phyloP scores from a whole-genome alignment of 2,888 invertebrate genomes.

The Diaperis boleti region DNA sequence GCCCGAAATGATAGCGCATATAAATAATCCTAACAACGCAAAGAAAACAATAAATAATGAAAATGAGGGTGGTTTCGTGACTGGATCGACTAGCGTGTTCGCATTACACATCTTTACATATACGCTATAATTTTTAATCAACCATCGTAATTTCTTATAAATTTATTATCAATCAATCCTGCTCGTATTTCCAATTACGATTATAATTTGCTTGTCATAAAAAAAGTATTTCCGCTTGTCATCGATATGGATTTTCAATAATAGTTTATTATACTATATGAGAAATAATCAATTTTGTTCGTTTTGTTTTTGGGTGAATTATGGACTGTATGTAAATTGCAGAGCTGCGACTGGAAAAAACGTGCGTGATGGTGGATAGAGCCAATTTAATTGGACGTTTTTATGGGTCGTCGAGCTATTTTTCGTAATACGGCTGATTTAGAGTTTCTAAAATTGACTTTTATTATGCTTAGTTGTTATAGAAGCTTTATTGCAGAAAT shows the following conservation, averaged over 20 bases:
- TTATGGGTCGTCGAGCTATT: constrained; percentile 25
- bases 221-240: constrained; percentile 20
- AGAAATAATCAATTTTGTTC: constrained; percentile 21
- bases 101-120: constrained; percentile 50
- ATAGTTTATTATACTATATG: constrained; percentile 16
- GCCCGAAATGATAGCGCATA: constrained; percentile 49
- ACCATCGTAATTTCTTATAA: constrained; percentile 46
- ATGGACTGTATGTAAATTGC: constrained; percentile 14
- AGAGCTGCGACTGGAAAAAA: constrained; percentile 11
- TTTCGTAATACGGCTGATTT: constrained; percentile 13
- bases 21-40: constrained; percentile 53
- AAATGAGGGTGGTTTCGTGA: constrained; percentile 57
- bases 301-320: constrained; percentile 21
- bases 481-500: too few species aligned
- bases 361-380: constrained; percentile 22
- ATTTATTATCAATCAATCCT: constrained; percentile 38
- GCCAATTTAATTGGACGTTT: constrained; percentile 24
- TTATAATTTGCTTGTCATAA: constrained; percentile 24
- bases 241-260: constrained; percentile 29
- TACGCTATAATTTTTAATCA: constrained; percentile 53
- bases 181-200: constrained; percentile 32
- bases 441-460: background rate
- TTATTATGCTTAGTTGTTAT: too few species aligned
- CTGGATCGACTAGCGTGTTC: constrained; percentile 58
- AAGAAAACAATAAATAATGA: constrained; percentile 54